phyloP scores from a whole-genome alignment of 2,888 invertebrate species.

The Sesia bembeciformis region DNA sequence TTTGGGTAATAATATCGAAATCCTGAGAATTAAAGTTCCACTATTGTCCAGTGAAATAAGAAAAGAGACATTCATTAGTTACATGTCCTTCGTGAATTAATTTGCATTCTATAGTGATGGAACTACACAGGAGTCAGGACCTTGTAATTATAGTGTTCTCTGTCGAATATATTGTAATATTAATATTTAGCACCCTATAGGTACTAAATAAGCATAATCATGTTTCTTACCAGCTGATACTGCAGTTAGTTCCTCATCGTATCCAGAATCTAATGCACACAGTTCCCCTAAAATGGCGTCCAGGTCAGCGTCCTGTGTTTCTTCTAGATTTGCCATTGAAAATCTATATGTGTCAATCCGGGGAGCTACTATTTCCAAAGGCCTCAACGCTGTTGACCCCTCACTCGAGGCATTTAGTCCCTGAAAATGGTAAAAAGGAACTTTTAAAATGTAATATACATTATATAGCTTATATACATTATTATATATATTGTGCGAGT shows the following conservation, averaged over 20 bases:
- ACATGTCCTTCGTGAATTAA: too few species aligned
- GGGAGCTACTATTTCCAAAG: conserved; percentile 84
- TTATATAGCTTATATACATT: too few species aligned
- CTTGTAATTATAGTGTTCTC: too few species aligned
- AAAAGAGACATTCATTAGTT: too few species aligned
- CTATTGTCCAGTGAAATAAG: too few species aligned
- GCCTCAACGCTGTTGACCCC: conserved; percentile 74
- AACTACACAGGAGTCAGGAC: too few species aligned
- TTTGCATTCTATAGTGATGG: too few species aligned
- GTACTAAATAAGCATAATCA: neutral
- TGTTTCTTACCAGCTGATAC: conserved; percentile 46
- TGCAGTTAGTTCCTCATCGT: conserved; percentile 72
- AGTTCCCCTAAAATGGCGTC: conserved; percentile 97
- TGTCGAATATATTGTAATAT: neutral
- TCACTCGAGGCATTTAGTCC: conserved; percentile 76
- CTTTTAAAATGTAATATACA: neutral
- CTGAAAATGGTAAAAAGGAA: conserved; percentile 63
- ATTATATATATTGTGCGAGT: too few species aligned
- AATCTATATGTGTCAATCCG: conserved; percentile 93
- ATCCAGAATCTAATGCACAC: conserved; percentile 88
- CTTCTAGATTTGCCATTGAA: conserved; percentile 97
- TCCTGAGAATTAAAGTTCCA: too few species aligned
- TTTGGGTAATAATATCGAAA: too few species aligned
- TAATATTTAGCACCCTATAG: neutral
- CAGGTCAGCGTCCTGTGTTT: conserved; percentile 96